Base-by-base conservation (phyloP, 2,113 vertebrate species). In the Lepisosteus oculatus region DNA sequence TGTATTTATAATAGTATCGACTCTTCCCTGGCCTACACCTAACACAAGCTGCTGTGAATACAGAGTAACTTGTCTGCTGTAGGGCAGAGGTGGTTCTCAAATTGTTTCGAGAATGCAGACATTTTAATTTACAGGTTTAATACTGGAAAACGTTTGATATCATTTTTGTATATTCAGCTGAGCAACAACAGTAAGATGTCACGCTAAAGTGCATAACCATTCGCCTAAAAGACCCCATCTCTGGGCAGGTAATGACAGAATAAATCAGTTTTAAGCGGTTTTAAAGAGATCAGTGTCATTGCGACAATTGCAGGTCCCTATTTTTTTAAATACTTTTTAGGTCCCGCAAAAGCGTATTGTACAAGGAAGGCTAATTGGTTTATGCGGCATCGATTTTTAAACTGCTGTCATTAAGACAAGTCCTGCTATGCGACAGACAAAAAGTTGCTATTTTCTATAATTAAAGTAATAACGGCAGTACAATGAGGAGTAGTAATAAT, bases 1-100 rank as follows among this genome's bases (percentile, higher is more conserved):
- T 85, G 81, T 75, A 84, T 89, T 90, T 75, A 86, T 88, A 87
- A 89, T 89, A 89, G 82, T 84, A 88, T 89, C 73, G 88, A 90
- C 87, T 83, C 80, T 81, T 79, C 81, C 81, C 79, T 17, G 74
- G 84, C 81, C 87, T 81, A 81, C 59, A 14, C 51, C 57, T 51
- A 44, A 72, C 41, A 55, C 71, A 9, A 62, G 64, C 77, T 67
- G 78, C 83, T 73, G 77, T 69, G 84, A 86, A 87, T 86, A 82
- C 83, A 73, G 78, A 88, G 74, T 73, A 65, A 78, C 47, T 65
- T 45, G 72, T 66, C 74, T 68, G 67, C 77, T 42, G 70, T 69
- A 61, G 70, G 75, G 70, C 14, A 64, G 66, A 55, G 42, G 0
- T 29, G 14, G 55, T 8, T 41, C 51, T 43, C 66, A 45, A 29